Evolutionary conservation across 2,797 vertebrate genomes (phyloP), one percentile per base, ranked within the genome.

Genomic region (Melanotaenia parkinsoni): DNA sequence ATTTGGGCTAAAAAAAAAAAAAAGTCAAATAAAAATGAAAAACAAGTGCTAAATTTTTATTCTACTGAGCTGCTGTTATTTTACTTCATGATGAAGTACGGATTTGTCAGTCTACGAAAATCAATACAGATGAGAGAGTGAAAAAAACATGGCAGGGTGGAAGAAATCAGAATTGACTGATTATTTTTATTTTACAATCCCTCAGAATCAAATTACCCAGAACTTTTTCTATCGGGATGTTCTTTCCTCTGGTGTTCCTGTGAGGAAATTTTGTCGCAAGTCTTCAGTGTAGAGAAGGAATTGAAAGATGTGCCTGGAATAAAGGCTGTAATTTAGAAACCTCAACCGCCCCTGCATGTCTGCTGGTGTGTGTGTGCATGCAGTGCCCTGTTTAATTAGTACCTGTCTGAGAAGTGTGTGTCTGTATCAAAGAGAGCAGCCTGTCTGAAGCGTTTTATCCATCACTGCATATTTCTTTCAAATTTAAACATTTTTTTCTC

Each of bases 281-380:
- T 62, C 56, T 77, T 88, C 84, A 83, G 83, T 74, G 79, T 74
- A 72, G 73, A 90, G 76, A 76, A 83, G 74, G 80, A 89, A 47
- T 28, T 63, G 53, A 77, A 82, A 90, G 89, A 89, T 85, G 74
- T 84, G 83, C 82, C 85, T 87, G 77, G 74, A 90, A 84, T 72
- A 83, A 35, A 93, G 78, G 69, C 90, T 95, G 88, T 93, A 92
- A 94, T 95, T 94, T 94, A 12, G 75, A 94, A 95, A 92, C 92
- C 93, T 91, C 92, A 92, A 61, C 82, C 80, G 67, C 82, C 88
- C 84, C 74, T 90, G 86, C 77, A 81, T 83, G 88, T 87, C 83
- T 92, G 79, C 82, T 87, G 72, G 57, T 72, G 70, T 68, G 62
- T 40, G 38, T 68, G 62, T 67, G 50, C 59, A 45, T 11, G 54